Evolutionary conservation across 1,140 invertebrate genomes (phyloP), one percentile per base, ranked within the genome.

Genomic region (Samia ricini): DNA sequence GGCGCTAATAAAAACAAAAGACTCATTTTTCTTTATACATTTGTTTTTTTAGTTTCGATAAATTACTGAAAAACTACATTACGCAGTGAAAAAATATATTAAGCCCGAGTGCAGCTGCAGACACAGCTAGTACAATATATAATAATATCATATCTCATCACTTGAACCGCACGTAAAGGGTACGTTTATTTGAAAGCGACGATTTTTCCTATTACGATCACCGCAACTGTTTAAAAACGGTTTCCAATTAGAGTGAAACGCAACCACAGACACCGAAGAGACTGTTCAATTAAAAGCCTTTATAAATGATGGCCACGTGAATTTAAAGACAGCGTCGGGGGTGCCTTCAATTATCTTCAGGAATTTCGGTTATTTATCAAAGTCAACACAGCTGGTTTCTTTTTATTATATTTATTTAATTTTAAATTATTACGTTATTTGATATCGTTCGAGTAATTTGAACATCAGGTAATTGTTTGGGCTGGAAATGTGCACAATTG

Each of bases 181-280:
- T 42, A 42, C 33, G n/a, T 42, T 42, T 42, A 42, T 42, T 42
- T 42, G 33, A 4, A 15, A 42, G 12, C 33, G n/a, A 15, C 8
- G 33, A 42, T 42, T 42, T 42, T 42, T 42, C 33, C n/a, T 15
- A 42, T 42, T 42, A 10, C 12, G 33, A 42, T 42, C 12, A 42
- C 33, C 33, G 33, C 33, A 42, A 42, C 33, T 15, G 33, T 42
- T 19, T 36, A 3, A 10, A n/a, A 60, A 58, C 50, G 57, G 42
- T 66, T 66, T 66, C 57, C 59, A 66, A 66, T 66, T 66, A 66
- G 57, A 29, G 21, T 15, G 33, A 15, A n/a, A n/a, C n/a, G 12
- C 26, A 8, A 24, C 51, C 57, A n/a, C n/a, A n/a, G 49, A n/a
- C 55, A 18, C 54, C 55, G 48, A n/a, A n/a, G 52, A 57, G 55